Evolutionary conservation across 1,140 invertebrate genomes (phyloP), one percentile per base, ranked within the genome.

Genomic region (Panulirus ornatus): DNA sequence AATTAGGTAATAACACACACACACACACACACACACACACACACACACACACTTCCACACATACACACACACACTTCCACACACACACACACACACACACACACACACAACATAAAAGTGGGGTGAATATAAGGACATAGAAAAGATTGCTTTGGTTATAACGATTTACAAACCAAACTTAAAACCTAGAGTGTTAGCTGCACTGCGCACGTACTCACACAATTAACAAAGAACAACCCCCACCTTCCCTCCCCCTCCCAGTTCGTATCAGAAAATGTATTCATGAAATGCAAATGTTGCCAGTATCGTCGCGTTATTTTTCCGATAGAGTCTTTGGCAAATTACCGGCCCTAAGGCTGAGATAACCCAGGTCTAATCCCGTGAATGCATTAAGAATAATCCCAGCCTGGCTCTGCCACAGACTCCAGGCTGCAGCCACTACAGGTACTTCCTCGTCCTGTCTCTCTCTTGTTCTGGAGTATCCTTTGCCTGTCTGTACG

Each of bases 241-340:
- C n/a, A n/a, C n/a, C n/a, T n/a, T n/a, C n/a, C n/a, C n/a, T n/a
- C n/a, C n/a, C n/a, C n/a, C n/a, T n/a, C n/a, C n/a, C n/a, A n/a
- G 8, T 2, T 66, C 58, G 30, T 27, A 66, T 38, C n/a, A 19
- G 34, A 63, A 66, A 66, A 88, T 70, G 75, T 79, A 88, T 88
- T 79, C 85, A 88, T 88, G 85, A 88, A 63, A 88, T 88, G 85
- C 85, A 88, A 88, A 88, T 88, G 51, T 75, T 47, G 42, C 22
- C 54, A 36, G 75, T 78, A 70, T 88, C 85, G 54, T 58, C 51
- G 76, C 70, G 79, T 54, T 88, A 76, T 88, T 36, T n/a, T n/a
- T 38, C 9, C 36, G 34, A 5, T 44, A 30, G n/a, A n/a, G 22
- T 14, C 70, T n/a, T 87, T 3, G 1, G 22, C 76, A 66, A 47